phyloP scores from a whole-genome alignment of 2,113 vertebrate genomes.

The Scalopus aquaticus region DNA sequence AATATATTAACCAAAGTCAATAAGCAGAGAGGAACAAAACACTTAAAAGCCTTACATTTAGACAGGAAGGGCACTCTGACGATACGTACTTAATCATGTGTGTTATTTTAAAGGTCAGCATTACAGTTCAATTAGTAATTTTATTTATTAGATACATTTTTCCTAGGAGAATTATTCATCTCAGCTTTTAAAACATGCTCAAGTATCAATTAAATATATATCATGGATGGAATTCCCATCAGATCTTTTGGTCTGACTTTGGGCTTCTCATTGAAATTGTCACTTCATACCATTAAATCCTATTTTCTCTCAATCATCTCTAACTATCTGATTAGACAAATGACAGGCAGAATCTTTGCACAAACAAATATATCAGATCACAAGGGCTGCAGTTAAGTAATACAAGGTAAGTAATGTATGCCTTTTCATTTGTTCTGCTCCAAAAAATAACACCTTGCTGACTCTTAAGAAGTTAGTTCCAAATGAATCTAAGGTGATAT shows the following conservation, averaged over 20 bases:
- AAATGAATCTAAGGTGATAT: constrained; percentile 51
- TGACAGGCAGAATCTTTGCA: constrained; percentile 18
- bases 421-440: constrained; percentile 44
- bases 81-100: constrained; percentile 18
- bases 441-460: constrained; percentile 54
- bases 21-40: constrained; percentile 53
- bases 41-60: constrained; percentile 69
- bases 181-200: constrained; percentile 62
- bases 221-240: constrained; percentile 77
- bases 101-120: constrained; percentile 51
- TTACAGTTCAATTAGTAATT: constrained; percentile 68
- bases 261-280: constrained; percentile 78
- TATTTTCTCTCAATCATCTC: constrained; percentile 71
- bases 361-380: constrained; percentile 61
- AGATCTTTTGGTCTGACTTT: constrained; percentile 71
- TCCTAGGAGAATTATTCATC: constrained; percentile 55
- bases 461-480: constrained; percentile 24
- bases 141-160: constrained; percentile 69
- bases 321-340: constrained; percentile 65
- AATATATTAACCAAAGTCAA: constrained; percentile 72
- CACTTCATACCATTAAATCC: constrained; percentile 77
- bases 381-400: constrained; percentile 50
- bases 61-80: constrained; percentile 53
- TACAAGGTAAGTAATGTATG: constrained; percentile 13
- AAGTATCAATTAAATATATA: constrained; percentile 73